Evolutionary conservation across 2,888 invertebrate genomes (phyloP).

Genomic region (Alloscopus bannaensis): DNA sequence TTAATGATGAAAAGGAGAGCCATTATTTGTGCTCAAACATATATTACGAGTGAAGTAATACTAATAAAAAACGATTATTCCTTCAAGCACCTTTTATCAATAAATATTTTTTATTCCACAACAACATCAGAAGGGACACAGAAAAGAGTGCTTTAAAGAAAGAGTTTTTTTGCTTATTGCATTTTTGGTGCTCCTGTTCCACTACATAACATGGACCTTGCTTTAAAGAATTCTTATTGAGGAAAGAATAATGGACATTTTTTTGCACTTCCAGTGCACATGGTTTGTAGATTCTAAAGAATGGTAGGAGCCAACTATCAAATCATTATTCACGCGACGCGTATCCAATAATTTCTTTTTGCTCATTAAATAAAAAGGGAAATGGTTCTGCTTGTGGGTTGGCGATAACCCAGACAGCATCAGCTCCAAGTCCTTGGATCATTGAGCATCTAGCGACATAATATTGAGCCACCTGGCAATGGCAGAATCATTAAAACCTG

Average conservation of each 20-base stretch:
- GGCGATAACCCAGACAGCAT: no score
- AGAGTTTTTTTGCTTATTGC: slow-evolving; percentile 32
- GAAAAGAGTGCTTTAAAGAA: no score
- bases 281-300: not conserved
- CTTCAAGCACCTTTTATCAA: slow-evolving; percentile 33
- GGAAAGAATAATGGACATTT: slow-evolving; percentile 16
- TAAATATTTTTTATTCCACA: slow-evolving; percentile 31
- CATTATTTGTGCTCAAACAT: slow-evolving; percentile 35
- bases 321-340: not conserved
- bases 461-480: slow-evolving; percentile 19
- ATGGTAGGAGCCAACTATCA: no score
- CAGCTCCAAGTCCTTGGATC: not conserved
- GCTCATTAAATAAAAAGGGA: no score
- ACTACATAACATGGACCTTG: slow-evolving; percentile 8
- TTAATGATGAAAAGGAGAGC: slow-evolving; percentile 38
- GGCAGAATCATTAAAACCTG: slow-evolving; percentile 38
- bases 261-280: slow-evolving; percentile 17
- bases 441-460: not conserved
- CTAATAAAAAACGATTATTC: slow-evolving; percentile 20
- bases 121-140: no score
- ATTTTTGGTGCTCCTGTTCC: slow-evolving; percentile 8
- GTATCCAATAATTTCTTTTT: not conserved
- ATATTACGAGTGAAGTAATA: slow-evolving; percentile 1
- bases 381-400: no score
- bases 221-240: not conserved